A percentile compares a stretch with the other conserved stretches of the same genome.
These are phyloP conservation scores for Diabrotica undecimpunctata DNA, from an alignment of 1,140 invertebrate genomes.

Conservation along the genomic window DNA sequence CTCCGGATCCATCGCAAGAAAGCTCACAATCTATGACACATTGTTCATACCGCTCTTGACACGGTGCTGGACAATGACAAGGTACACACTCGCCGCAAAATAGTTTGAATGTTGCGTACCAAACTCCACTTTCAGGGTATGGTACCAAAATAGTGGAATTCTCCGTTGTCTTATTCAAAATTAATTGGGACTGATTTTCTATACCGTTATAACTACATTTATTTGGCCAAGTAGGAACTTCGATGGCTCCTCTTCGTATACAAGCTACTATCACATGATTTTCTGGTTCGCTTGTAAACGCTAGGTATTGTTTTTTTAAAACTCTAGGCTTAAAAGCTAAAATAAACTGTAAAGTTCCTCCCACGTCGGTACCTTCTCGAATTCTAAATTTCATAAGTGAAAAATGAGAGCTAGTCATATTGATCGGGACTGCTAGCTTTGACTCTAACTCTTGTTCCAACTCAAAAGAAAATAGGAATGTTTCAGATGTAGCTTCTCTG, in stretches of 20 bases:
- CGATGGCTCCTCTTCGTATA: conserved; percentile 52
- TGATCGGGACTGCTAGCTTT: conserved; percentile 57
- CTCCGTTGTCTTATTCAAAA: conserved; percentile 53
- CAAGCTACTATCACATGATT: conserved; percentile 58
- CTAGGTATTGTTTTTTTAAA: conserved; percentile 48
- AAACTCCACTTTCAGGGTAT: conserved; percentile 72
- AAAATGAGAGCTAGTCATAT: conserved; percentile 58
- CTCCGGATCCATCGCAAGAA: conserved; percentile 14
- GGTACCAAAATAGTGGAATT: conserved; percentile 60
- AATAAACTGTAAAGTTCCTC: conserved; percentile 64
- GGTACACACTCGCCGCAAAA: conserved; percentile 55
- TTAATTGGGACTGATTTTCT: conserved; percentile 51
- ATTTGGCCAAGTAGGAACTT: conserved; percentile 54
- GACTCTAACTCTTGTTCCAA: conserved; percentile 53
- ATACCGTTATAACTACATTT: conserved; percentile 54
- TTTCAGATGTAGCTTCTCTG: conserved; percentile 63
- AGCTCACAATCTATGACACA: conserved; percentile 39
- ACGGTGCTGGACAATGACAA: conserved; percentile 45
- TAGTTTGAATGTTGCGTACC: conserved; percentile 66
- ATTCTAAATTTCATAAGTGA: conserved; percentile 62
- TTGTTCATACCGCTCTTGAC: conserved; percentile 29
- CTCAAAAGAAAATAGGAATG: conserved; percentile 69
- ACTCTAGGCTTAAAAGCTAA: conserved; percentile 57
- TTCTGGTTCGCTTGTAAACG: conserved; percentile 35
- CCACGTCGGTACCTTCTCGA: conserved; percentile 64